A percentile compares a stretch with the other conserved stretches of the same genome.
Conservation (phyloP, 1,140 invertebrate genomes). For the Drosophila paulistorum region DNA sequence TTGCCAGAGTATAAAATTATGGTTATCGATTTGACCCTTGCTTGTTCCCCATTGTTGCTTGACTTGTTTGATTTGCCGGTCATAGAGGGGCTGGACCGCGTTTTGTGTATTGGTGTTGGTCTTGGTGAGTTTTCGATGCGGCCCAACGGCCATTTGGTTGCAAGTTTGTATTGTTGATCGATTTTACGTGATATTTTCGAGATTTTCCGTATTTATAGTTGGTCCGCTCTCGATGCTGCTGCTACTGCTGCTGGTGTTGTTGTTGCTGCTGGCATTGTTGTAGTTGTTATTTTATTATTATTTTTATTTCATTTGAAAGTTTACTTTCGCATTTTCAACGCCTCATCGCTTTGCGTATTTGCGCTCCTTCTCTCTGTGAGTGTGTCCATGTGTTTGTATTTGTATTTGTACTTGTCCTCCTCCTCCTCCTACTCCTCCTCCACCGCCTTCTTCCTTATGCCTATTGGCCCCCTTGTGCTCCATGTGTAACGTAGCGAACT, state of each 20-base stretch:
- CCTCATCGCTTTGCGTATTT: conserved; percentile 69
- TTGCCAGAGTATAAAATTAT: conserved; percentile 63
- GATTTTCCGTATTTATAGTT: conserved; percentile 83
- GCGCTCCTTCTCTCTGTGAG: conserved; percentile 31
- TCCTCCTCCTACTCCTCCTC: conserved; percentile 23
- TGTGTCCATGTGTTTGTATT: no score
- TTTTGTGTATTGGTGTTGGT: conserved; percentile 29
- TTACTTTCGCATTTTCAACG: conserved; percentile 80
- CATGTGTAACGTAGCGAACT: conserved; percentile 2
- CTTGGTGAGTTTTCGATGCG: conserved; percentile 30
- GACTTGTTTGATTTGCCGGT: conserved; percentile 73
- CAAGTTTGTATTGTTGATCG: conserved; percentile 83
- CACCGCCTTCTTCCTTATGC: conserved; percentile 27
- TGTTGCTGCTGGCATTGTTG: conserved; percentile 31
- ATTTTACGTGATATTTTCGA: conserved; percentile 83
- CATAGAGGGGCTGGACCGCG: conserved; percentile 12
- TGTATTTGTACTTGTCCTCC: background rate
- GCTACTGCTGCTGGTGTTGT: conserved; percentile 48
- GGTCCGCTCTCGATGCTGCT: conserved; percentile 43
- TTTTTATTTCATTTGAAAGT: conserved; percentile 80
- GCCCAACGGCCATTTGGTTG: conserved; percentile 71
- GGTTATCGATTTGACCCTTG: conserved; percentile 79
- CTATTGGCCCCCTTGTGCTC: conserved; percentile 4
- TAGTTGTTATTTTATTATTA: conserved; percentile 44
- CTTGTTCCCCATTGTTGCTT: conserved; percentile 33